These are phyloP conservation scores for Julus scandinavius DNA, from an alignment of 2,888 invertebrate genomes.

Conservation along the genomic window DNA sequence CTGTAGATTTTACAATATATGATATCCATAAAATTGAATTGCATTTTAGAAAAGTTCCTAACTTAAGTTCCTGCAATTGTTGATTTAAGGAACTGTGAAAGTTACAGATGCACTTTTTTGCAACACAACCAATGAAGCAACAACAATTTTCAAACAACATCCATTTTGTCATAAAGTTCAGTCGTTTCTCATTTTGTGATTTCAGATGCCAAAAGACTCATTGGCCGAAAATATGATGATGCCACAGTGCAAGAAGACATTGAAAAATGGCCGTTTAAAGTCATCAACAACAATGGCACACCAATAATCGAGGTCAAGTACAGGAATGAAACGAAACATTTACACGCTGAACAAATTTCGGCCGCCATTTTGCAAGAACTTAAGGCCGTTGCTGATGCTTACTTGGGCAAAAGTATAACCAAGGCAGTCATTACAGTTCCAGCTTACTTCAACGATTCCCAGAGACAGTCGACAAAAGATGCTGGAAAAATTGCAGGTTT, in stretches of 20 bases:
- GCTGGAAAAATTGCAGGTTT: slow-evolving; percentile 70
- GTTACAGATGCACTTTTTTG: too few species aligned
- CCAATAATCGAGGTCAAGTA: slow-evolving; percentile 77
- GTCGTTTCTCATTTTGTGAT: neutral
- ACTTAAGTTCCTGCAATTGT: too few species aligned
- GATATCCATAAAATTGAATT: too few species aligned
- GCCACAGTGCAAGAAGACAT: slow-evolving; percentile 91
- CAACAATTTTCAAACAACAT: too few species aligned
- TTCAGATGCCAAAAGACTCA: slow-evolving; percentile 92
- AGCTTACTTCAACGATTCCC: slow-evolving; percentile 89
- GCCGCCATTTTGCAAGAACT: slow-evolving; percentile 83
- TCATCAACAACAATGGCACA: slow-evolving; percentile 70
- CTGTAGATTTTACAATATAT: too few species aligned
- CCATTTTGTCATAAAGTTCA: too few species aligned
- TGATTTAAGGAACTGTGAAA: too few species aligned
- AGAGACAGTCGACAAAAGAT: slow-evolving; percentile 24
- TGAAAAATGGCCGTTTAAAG: slow-evolving; percentile 97
- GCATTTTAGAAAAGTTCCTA: too few species aligned
- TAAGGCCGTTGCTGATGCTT: slow-evolving; percentile 92
- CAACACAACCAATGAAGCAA: too few species aligned
- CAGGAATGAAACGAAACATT: slow-evolving; percentile 86
- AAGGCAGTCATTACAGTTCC: slow-evolving; percentile 93
- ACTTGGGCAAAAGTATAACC: slow-evolving; percentile 83
- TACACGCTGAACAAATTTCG: slow-evolving; percentile 73
- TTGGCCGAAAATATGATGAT: slow-evolving; percentile 97